Conservation (phyloP, 2,888 invertebrate species). For the Tortricodes alternella region DNA sequence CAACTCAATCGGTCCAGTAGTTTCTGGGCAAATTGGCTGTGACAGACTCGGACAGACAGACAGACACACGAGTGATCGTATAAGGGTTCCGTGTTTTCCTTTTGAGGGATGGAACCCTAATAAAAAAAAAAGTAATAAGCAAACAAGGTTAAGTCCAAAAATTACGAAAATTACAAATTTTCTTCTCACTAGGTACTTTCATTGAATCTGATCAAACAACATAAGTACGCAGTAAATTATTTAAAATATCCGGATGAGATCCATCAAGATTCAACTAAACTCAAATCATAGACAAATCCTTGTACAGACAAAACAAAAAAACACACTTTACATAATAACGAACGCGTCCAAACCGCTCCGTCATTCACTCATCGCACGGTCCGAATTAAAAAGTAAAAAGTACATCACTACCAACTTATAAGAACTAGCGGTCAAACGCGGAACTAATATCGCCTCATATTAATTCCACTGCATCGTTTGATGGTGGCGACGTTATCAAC, state of each 20-base stretch:
- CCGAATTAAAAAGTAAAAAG: slow-evolving; percentile 57
- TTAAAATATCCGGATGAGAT: slow-evolving; percentile 26
- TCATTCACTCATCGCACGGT: slow-evolving; percentile 59
- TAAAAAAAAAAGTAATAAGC: no score
- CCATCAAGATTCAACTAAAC: slow-evolving; percentile 30
- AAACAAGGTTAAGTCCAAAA: no score
- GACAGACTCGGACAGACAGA: no score
- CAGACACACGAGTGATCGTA: no score
- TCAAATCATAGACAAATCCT: slow-evolving; percentile 30
- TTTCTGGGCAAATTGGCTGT: no score
- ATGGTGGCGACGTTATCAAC: slow-evolving; percentile 8
- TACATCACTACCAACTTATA: slow-evolving; percentile 22
- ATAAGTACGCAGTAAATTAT: slow-evolving; percentile 17
- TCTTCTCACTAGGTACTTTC: background rate
- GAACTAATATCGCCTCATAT: background rate
- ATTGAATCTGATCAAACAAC: slow-evolving; percentile 4
- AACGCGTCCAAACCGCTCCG: slow-evolving; percentile 51
- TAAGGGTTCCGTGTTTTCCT: no score
- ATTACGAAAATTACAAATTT: background rate
- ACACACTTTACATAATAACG: slow-evolving; percentile 35
- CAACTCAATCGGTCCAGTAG: no score
- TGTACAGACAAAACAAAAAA: slow-evolving; percentile 28
- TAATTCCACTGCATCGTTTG: background rate
- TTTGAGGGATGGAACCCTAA: no score
- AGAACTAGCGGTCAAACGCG: background rate